Evolutionary conservation across 1,140 invertebrate species (phyloP), one percentile per base, ranked within the genome.

Genomic region (Rhopalosiphum maidis): DNA sequence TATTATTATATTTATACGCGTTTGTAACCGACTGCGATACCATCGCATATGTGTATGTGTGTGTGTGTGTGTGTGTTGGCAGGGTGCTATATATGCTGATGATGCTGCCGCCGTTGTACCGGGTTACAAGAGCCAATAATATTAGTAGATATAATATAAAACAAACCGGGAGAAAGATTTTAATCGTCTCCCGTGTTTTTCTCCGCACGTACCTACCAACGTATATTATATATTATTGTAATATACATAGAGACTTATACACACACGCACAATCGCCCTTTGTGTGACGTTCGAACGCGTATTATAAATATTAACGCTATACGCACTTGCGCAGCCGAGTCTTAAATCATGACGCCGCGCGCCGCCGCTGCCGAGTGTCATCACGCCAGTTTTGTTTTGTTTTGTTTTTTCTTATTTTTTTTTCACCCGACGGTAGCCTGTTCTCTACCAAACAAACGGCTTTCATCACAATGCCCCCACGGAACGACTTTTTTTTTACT

Each of bases 291-390:
- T 92, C 91, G 82, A 51, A 85, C 82, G 82, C 82, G 82, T 55
- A 83, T 93, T 77, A 93, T 86, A 86, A 93, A 86, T 93, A 93
- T 93, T 93, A 93, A 93, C 91, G 91, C 91, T 77, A 15, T 77
- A 48, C 46, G 48, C 87, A 54, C 87, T 90, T 55, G 88, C 88
- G 87, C 41, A 11, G 90, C 30, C 91, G 91, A 86, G 68, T 86
- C 91, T 83, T 93, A 93, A 93, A 93, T 93, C 91, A 93, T 82
- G 91, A 82, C 77, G 82, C 89, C 89, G 89, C 85, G 25, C 85
- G 85, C 85, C 43, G 86, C 89, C 37, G 51, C 23, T 18, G 48
- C 37, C 87, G 46, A 51, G 48, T 93, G 91, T 93, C 82, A 93
- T 93, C 91, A 82, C 82, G 91, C 91, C 91, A 55, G 91, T 86